Evolutionary conservation across 2,113 vertebrate genomes (phyloP), one percentile per base, ranked within the genome.

Genomic region (Euleptes europaea): DNA sequence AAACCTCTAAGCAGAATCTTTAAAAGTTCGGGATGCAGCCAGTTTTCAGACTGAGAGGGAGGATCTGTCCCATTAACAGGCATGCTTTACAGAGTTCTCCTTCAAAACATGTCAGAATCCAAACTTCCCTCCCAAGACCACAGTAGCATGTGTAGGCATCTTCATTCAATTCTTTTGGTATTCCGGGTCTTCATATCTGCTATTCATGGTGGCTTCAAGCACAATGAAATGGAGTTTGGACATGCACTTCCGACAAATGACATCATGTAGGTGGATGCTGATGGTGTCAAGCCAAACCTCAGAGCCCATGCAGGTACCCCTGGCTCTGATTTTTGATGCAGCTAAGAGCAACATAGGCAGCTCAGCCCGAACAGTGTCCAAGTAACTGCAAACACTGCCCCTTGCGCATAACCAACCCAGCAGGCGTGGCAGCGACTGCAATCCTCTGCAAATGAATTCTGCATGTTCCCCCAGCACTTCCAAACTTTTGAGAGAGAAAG

Each of bases 401-500:
- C 70, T 78, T 74, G 90, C 93, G 92, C 88, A 65, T 78, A 88
- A 90, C 84, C 92, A 90, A 89, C 49, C 89, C 69, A 91, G 92
- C 90, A 88, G 91, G 95, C 51, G 67, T 80, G 44, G 63, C 92
- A 92, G 86, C 78, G 87, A 86, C 49, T 70, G 76, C 79, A 84
- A 14, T 38, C 33, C 88, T 76, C 86, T 75, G 0, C 79, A 23
- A 84, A 86, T 19, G 57, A 71, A 77, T 81, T 90, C 0, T 84
- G 90, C 77, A 92, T 84, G 82, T 90, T 91, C 86, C 87, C 88
- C 85, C 87, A 89, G 91, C 88, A 94, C 92, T 95, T 96, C 86
- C 94, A 96, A 94, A 95, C 93, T 96, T 96, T 86, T 93, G 82
- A 95, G 91, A 90, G 91, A 93, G 87, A 92, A 84, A 90, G 82